These are phyloP conservation scores for Drosophila paramelanica DNA, from an alignment of 2,888 invertebrate genomes.

Conservation along the genomic window DNA sequence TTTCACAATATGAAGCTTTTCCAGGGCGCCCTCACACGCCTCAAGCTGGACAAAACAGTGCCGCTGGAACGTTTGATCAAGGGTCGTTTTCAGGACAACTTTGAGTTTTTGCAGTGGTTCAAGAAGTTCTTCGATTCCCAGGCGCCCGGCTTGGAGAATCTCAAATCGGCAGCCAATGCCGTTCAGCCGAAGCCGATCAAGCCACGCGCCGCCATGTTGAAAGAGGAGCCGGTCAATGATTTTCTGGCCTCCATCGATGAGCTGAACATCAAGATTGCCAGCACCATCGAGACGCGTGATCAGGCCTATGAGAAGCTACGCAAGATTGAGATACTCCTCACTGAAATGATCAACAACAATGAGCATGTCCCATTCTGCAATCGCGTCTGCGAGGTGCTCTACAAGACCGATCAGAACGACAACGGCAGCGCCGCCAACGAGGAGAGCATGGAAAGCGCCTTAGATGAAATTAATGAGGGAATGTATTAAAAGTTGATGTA, in stretches of 20 bases:
- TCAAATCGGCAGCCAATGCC: constrained; percentile 51
- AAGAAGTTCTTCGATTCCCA: constrained; percentile 99
- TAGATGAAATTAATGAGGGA: constrained; percentile 40
- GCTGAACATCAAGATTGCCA: constrained; percentile 7
- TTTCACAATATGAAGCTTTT: constrained; percentile 99
- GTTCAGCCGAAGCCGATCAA: constrained; percentile 52
- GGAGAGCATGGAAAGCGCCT: constrained; percentile 21
- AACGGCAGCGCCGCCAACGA: constrained; percentile 13
- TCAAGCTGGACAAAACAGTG: constrained; percentile 94
- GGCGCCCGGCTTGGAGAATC: constrained; percentile 92
- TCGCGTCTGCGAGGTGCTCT: constrained; percentile 65
- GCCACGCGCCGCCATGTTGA: constrained; percentile 36
- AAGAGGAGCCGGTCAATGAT: constrained; percentile 21
- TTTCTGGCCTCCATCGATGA: constrained; percentile 16
- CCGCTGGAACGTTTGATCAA: constrained; percentile 90
- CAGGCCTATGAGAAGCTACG: constrained; percentile 72
- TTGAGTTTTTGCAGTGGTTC: constrained; percentile 99
- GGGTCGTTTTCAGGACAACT: constrained; percentile 99
- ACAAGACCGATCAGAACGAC: constrained; percentile 36
- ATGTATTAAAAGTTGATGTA: constrained; percentile 36
- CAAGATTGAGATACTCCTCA: constrained; percentile 70
- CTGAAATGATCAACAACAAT: constrained; percentile 55
- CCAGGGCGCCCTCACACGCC: constrained; percentile 97
- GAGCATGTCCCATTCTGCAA: constrained; percentile 65
- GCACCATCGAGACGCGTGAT: constrained; percentile 52